These are phyloP conservation scores for Aptenodytes patagonicus DNA, from an alignment of 2,113 vertebrate genomes.

Conservation along the genomic window DNA sequence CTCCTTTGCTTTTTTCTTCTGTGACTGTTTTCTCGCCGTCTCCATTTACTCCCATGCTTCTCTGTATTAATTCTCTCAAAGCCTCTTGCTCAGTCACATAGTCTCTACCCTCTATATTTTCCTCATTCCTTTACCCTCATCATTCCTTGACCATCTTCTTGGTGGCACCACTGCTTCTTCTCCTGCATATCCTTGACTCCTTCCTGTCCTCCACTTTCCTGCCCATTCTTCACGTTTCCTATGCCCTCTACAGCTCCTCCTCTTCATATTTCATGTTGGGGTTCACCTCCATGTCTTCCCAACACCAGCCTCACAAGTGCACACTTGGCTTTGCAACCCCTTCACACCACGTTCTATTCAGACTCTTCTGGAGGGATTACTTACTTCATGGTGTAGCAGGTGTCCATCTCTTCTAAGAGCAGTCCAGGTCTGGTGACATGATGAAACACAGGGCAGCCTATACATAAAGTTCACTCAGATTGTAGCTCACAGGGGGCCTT, in stretches of 20 bases:
- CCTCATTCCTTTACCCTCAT: not conserved
- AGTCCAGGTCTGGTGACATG: not conserved
- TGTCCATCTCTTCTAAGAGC: not conserved
- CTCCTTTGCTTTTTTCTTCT: not conserved
- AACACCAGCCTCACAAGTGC: not conserved
- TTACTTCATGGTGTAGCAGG: not conserved
- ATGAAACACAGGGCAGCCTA: not conserved
- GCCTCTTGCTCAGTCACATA: not conserved
- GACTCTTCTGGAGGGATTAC: not conserved
- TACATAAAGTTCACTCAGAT: not conserved
- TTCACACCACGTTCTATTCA: not conserved
- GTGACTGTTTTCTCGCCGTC: not conserved
- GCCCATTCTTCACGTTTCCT: not conserved
- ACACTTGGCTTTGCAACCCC: not conserved
- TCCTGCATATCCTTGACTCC: not conserved
- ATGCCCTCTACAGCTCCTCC: not conserved
- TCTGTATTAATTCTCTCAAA: not conserved
- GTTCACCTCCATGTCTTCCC: not conserved
- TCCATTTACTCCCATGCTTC: not conserved
- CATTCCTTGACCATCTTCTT: not conserved
- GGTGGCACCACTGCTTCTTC: not conserved
- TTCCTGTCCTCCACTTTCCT: not conserved
- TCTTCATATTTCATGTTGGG: not conserved
- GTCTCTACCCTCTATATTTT: not conserved
- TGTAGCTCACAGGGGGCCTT: not conserved